Conservation (phyloP, 2,113 vertebrate genomes). For the Myotis brandtii region DNA sequence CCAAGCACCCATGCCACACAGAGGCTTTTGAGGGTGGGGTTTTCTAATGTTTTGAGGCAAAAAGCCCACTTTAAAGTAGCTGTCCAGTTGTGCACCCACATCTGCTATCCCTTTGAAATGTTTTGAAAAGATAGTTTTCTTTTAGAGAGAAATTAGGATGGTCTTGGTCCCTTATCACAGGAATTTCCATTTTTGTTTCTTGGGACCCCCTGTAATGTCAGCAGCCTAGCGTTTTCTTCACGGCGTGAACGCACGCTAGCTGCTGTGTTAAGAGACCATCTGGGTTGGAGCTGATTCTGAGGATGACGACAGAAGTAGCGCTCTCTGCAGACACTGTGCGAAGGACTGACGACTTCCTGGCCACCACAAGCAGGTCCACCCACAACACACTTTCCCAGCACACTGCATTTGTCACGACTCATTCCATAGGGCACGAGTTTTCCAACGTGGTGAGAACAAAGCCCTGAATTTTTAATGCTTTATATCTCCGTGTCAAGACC, state of each 20-base stretch:
- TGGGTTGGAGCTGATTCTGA: not conserved
- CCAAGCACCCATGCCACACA: not conserved
- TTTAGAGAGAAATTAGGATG: not conserved
- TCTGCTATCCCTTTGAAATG: not conserved
- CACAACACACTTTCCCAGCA: not conserved
- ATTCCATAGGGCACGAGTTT: not conserved
- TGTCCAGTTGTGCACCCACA: not conserved
- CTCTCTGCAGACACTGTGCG: not conserved
- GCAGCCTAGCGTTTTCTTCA: not conserved
- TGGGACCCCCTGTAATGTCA: not conserved
- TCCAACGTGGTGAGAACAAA: not conserved
- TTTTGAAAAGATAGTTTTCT: slow-evolving; percentile 4
- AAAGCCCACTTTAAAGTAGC: not conserved
- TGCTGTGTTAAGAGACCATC: not conserved
- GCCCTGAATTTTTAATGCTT: not conserved
- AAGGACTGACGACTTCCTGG: not conserved
- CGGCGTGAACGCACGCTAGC: not conserved
- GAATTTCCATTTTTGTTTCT: not conserved
- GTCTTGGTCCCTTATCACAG: not conserved
- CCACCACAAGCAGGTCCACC: not conserved
- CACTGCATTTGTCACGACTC: not conserved
- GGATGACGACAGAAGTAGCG: not conserved
- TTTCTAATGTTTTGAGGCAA: not conserved
- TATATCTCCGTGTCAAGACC: not conserved
- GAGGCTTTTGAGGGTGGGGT: not conserved